These are phyloP conservation scores for Solenopsis fugax DNA, from an alignment of 1,140 invertebrate species.

Conservation along the genomic window DNA sequence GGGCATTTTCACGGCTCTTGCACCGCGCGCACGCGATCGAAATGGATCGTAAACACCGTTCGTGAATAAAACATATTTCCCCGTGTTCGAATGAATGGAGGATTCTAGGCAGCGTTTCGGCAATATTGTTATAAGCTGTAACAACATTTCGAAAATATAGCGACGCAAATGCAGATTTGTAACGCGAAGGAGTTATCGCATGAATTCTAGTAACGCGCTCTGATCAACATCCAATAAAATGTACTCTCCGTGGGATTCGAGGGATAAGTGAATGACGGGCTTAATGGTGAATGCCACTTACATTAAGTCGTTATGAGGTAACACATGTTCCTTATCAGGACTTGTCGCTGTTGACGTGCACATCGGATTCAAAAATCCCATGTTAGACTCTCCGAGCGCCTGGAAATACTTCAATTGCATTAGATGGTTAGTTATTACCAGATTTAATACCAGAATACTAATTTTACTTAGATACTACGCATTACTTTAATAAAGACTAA, in stretches of 20 bases:
- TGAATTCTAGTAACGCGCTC: neutral
- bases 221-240: neutral
- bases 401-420: constrained; percentile 87
- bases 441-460: constrained; percentile 22
- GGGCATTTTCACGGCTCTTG: neutral
- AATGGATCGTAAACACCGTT: neutral
- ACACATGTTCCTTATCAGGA: constrained; percentile 86
- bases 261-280: neutral
- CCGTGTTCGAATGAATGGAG: constrained; percentile 2
- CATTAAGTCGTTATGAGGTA: constrained; percentile 86
- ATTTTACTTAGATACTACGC: constrained; percentile 23
- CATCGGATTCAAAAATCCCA: constrained; percentile 88
- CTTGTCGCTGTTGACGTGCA: constrained; percentile 86
- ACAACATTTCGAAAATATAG: neutral
- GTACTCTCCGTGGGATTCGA: neutral
- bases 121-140: constrained; percentile 20
- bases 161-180: neutral
- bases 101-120: neutral
- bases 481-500: neutral
- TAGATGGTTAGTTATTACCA: constrained; percentile 84
- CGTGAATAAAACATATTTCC: constrained; percentile 22
- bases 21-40: neutral
- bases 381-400: constrained; percentile 90
- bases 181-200: neutral
- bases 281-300: constrained; percentile 75